Percentiles rank a stretch among this genome's conserved stretches.
phyloP scores from a whole-genome alignment of 2,888 invertebrate genomes.

The Matsumyia berberina region DNA sequence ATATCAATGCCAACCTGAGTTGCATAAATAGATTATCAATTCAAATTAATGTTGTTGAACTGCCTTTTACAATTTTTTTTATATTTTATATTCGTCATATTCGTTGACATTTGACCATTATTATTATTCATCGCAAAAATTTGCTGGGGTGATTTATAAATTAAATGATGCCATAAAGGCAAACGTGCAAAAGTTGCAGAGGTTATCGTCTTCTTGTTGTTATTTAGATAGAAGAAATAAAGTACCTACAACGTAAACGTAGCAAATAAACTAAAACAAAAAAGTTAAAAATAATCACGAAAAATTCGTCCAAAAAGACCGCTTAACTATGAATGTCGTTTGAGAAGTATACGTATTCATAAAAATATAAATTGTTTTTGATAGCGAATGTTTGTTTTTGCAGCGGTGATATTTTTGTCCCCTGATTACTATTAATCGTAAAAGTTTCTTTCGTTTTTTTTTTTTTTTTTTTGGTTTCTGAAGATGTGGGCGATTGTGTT shows the following conservation, averaged over 20 bases:
- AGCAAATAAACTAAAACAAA: background rate
- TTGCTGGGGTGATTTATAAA: constrained; percentile 23
- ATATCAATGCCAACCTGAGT: background rate
- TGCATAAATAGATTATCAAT: background rate
- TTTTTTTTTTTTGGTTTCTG: background rate
- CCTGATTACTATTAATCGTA: background rate
- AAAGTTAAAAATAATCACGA: background rate
- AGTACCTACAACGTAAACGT: background rate
- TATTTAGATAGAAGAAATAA: constrained; percentile 11
- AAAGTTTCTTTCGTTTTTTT: too few relatives aligned
- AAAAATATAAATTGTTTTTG: constrained; percentile 15
- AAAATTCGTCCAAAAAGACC: background rate
- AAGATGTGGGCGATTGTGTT: constrained; percentile 1
- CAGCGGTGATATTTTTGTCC: constrained; percentile 1
- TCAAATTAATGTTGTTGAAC: constrained; percentile 4
- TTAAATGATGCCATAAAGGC: constrained; percentile 5
- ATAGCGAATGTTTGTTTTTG: constrained; percentile 1
- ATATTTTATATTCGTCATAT: constrained; percentile 9
- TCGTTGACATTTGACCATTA: constrained; percentile 30
- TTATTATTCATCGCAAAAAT: constrained; percentile 27
- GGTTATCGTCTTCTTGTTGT: constrained; percentile 15
- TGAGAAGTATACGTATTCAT: background rate
- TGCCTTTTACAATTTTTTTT: too few relatives aligned
- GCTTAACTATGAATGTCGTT: background rate
- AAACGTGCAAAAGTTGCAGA: constrained; percentile 23